A percentile compares a stretch with the other conserved stretches of the same genome.
These are phyloP conservation scores for Merops nubicus DNA, from an alignment of 2,113 vertebrate species.

Conservation along the genomic window DNA sequence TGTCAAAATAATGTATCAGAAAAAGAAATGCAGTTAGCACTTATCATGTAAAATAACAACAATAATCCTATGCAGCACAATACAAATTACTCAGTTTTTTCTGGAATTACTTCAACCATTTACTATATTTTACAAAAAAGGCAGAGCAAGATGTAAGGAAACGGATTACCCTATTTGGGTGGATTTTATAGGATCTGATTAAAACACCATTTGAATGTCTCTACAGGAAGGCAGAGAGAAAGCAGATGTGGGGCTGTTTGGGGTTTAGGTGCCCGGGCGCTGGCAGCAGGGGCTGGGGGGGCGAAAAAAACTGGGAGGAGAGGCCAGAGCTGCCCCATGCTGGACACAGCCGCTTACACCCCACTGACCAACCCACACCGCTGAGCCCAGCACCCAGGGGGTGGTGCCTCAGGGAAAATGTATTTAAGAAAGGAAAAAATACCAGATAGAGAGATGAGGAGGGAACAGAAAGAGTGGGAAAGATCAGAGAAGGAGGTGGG, in stretches of 20 bases:
- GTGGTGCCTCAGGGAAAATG: rapidly evolving
- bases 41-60: not conserved
- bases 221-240: not conserved
- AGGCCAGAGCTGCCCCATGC: not conserved
- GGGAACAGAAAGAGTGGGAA: not conserved
- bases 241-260: not conserved
- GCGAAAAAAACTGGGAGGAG: not conserved
- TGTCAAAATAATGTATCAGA: not conserved
- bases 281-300: not conserved
- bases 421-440: not conserved
- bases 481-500: not conserved
- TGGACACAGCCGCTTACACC: not conserved
- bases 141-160: not conserved
- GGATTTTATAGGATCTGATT: not conserved
- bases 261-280: rapidly evolving
- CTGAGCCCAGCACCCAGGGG: not conserved
- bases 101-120: not conserved
- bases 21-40: not conserved
- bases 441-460: not conserved
- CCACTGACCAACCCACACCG: not conserved
- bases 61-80: not conserved
- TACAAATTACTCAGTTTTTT: not conserved
- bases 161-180: not conserved
- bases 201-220: not conserved
- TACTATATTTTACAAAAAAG: not conserved